Conservation (phyloP, 2,797 vertebrate genomes). For the Peromyscus melanophrys region DNA sequence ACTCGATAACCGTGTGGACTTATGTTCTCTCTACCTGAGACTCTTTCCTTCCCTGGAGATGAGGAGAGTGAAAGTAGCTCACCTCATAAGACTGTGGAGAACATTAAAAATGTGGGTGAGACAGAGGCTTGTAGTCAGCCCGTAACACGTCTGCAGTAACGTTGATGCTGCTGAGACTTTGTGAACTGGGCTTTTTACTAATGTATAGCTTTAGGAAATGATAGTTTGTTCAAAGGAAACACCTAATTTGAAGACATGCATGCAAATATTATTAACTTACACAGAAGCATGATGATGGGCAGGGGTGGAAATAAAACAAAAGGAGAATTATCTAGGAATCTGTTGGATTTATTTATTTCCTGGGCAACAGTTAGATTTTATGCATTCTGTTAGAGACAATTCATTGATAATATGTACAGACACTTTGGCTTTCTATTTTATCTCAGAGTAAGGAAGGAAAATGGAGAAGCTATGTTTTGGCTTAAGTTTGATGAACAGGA, state of each 20-base stretch:
- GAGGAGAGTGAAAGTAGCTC: neutral
- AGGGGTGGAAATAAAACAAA: conserved; percentile 27
- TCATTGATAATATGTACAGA: conserved; percentile 28
- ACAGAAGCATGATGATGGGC: neutral
- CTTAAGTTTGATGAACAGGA: conserved; percentile 3
- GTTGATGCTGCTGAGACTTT: neutral
- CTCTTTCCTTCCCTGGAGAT: neutral
- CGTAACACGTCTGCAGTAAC: neutral
- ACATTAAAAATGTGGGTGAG: conserved; percentile 2
- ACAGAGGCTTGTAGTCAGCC: too few relatives aligned
- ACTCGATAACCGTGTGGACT: neutral
- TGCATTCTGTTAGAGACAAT: conserved; percentile 26
- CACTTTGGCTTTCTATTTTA: neutral
- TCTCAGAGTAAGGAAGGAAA: conserved; percentile 21
- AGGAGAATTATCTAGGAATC: conserved; percentile 30
- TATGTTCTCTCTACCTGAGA: neutral
- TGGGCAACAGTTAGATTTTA: neutral
- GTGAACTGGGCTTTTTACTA: neutral
- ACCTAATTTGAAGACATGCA: neutral
- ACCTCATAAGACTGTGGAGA: neutral
- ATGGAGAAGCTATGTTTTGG: conserved; percentile 1
- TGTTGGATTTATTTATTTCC: conserved; percentile 9
- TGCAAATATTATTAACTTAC: neutral
- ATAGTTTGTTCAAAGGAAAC: conserved; percentile 22
- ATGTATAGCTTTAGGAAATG: conserved; percentile 33